A percentile compares a stretch with the other conserved stretches of the same genome.
phyloP scores from a whole-genome alignment of 2,113 vertebrate genomes.

The Vireo altiloquus region DNA sequence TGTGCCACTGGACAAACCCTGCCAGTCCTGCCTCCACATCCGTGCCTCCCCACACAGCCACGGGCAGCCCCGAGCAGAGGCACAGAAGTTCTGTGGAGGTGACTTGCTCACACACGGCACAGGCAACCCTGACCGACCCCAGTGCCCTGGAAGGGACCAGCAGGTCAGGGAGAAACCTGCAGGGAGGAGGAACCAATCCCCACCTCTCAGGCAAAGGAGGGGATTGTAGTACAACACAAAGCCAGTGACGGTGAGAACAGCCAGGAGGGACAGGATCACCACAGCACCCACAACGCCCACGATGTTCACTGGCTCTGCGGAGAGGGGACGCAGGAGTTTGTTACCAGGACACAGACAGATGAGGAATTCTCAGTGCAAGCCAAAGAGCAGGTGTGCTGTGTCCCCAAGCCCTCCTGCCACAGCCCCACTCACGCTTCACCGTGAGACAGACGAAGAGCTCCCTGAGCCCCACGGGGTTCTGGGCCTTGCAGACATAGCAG shows the following conservation, averaged over 20 bases:
- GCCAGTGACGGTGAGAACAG: constrained; percentile 36
- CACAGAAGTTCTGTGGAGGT: rapidly evolving
- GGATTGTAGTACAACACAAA: constrained; percentile 70
- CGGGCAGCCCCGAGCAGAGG: rapidly evolving
- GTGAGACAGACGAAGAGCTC: constrained; percentile 83
- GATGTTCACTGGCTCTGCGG: constrained; percentile 66
- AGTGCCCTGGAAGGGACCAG: background rate
- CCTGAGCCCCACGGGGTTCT: constrained; percentile 76
- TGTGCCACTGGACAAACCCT: background rate
- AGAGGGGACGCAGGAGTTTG: background rate
- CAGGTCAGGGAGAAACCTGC: no score
- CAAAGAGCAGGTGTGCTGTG: background rate
- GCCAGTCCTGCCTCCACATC: background rate
- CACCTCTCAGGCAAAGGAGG: constrained; percentile 73
- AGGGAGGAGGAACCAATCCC: background rate
- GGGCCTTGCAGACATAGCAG: constrained; percentile 84
- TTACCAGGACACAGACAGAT: rapidly evolving
- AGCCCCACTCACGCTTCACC: constrained; percentile 79
- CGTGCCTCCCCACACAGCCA: background rate
- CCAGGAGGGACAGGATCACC: constrained; percentile 67
- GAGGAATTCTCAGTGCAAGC: background rate
- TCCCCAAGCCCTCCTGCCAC: background rate
- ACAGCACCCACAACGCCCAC: constrained; percentile 63
- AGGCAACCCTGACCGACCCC: background rate
- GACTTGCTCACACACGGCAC: rapidly evolving